Conservation (phyloP, 2,888 invertebrate species). For the Eupithecia tripunctaria region DNA sequence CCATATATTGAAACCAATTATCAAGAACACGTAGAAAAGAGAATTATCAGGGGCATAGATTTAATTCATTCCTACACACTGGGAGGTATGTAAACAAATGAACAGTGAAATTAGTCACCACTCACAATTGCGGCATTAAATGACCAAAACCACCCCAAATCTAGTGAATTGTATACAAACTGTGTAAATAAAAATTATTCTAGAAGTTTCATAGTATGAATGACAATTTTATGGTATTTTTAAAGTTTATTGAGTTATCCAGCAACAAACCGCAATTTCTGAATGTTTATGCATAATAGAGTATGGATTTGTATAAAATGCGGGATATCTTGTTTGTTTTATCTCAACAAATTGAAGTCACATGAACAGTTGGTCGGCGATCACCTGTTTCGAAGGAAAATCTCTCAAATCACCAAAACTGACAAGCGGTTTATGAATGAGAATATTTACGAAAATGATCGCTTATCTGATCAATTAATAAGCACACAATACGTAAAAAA, state of each 20-base stretch:
- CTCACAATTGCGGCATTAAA: background rate
- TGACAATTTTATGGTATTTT: background rate
- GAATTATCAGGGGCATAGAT: background rate
- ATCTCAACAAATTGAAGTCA: constrained; percentile 51
- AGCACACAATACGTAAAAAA: background rate
- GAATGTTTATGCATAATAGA: constrained; percentile 2
- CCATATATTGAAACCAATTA: background rate
- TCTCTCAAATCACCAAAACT: background rate
- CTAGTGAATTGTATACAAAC: background rate
- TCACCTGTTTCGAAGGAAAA: constrained; percentile 40
- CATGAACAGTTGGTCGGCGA: constrained; percentile 59
- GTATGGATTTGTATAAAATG: background rate
- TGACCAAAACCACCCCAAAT: background rate
- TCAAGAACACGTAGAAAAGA: background rate
- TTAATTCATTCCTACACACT: background rate
- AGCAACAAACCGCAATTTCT: background rate
- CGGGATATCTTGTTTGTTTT: constrained; percentile 32
- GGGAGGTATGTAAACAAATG: background rate
- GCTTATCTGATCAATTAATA: background rate
- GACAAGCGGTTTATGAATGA: constrained; percentile 1
- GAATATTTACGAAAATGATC: background rate
- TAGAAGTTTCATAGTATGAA: background rate
- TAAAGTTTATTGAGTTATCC: background rate
- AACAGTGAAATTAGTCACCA: background rate
- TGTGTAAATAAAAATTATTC: background rate